Evolutionary conservation across 2,797 vertebrate species (phyloP).

Genomic region (Phaenicophaeus curvirostris): DNA sequence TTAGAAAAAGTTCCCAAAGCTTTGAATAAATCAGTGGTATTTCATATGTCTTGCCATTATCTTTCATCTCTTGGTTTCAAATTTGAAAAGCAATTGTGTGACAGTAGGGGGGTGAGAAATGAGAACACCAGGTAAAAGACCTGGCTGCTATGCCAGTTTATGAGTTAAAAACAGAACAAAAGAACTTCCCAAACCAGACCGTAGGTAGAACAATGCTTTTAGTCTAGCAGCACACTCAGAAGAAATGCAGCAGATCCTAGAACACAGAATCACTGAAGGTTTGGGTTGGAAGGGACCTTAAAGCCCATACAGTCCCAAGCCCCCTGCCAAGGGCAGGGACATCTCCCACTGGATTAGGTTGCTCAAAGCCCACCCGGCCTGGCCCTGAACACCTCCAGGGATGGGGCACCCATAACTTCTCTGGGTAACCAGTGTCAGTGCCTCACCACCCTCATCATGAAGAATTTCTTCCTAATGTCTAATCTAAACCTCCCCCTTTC

Average conservation of each 20-base stretch:
- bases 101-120: background rate
- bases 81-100: background rate
- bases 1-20: background rate
- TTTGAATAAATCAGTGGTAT: background rate
- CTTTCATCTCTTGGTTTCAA: background rate
- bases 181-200: background rate
- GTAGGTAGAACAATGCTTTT: background rate
- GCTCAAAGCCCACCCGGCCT: too few relatives aligned
- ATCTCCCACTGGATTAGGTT: too few relatives aligned
- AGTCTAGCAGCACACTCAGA: background rate
- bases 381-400: too few relatives aligned
- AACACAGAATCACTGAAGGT: background rate
- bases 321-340: too few relatives aligned
- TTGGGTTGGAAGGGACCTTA: too few relatives aligned
- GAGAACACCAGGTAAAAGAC: background rate
- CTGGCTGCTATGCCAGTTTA: background rate
- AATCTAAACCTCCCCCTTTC: too few relatives aligned
- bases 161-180: background rate
- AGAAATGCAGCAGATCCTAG: background rate
- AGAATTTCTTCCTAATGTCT: too few relatives aligned
- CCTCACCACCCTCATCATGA: too few relatives aligned
- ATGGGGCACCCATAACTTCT: too few relatives aligned
- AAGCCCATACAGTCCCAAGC: too few relatives aligned
- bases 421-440: too few relatives aligned
- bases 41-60: background rate